A percentile compares a stretch with the other conserved stretches of the same genome.
Conservation (phyloP, 2,113 vertebrate genomes). For the Desmodus rotundus region DNA sequence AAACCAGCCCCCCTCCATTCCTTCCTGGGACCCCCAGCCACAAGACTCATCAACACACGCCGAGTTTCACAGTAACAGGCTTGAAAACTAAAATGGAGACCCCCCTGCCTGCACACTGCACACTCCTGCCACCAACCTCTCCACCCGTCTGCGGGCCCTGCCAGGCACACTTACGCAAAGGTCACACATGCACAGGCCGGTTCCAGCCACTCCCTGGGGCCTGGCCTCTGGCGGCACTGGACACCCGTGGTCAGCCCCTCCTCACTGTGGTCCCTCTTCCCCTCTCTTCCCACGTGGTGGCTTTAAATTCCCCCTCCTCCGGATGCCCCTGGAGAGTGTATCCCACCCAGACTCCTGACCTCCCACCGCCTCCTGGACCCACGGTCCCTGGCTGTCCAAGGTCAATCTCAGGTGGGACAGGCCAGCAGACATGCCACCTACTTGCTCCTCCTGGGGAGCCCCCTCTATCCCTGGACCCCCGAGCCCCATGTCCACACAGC, state of each 20-base stretch:
- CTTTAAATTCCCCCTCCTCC: neutral
- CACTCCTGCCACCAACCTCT: too few species aligned
- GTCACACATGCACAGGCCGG: neutral
- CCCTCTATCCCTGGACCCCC: neutral
- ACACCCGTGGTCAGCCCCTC: neutral
- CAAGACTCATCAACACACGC: neutral
- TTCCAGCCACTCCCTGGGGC: neutral
- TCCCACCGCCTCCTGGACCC: accelerated
- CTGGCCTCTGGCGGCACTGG: neutral
- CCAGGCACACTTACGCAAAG: neutral
- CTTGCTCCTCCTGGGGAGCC: neutral
- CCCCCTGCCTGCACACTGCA: neutral
- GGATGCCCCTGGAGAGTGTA: too few species aligned
- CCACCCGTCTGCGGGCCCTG: neutral
- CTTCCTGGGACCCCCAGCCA: neutral
- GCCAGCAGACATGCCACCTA: neutral
- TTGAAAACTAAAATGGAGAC: neutral
- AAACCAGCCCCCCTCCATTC: neutral
- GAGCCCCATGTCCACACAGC: accelerated
- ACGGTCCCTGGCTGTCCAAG: too few species aligned
- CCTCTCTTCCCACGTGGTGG: neutral
- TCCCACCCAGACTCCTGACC: too few species aligned
- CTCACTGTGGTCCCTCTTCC: neutral
- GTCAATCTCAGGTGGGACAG: neutral
- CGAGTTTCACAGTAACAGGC: accelerated